phyloP scores from a whole-genome alignment of 2,888 invertebrate species.

The Pedicia rivosa region DNA sequence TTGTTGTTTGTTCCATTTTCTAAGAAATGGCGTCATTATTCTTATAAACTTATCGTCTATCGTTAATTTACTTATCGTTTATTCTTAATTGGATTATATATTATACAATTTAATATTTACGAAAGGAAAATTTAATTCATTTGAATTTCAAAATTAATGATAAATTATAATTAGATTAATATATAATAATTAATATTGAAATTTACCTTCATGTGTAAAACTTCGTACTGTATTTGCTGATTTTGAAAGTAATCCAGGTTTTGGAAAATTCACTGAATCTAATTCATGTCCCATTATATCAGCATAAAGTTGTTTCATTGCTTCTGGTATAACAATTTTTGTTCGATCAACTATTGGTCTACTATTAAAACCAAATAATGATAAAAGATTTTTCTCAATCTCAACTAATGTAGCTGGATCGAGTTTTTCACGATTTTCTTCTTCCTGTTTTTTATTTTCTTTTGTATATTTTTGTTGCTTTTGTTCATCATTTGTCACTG shows the following conservation, averaged over 20 bases:
- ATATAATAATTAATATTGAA: neutral
- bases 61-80: too few species aligned
- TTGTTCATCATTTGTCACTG: slow-evolving; percentile 11
- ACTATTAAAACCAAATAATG: slow-evolving; percentile 30
- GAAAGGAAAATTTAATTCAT: neutral
- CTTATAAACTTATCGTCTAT: too few species aligned
- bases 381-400: slow-evolving; percentile 30
- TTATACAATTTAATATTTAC: too few species aligned
- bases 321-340: slow-evolving; percentile 48
- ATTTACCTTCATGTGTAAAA: slow-evolving; percentile 62
- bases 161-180: neutral
- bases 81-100: too few species aligned
- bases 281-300: slow-evolving; percentile 45
- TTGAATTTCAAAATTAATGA: neutral
- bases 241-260: slow-evolving; percentile 49
- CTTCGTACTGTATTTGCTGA: slow-evolving; percentile 75
- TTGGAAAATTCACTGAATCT: slow-evolving; percentile 47
- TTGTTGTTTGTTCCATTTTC: too few species aligned
- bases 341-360: slow-evolving; percentile 31
- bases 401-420: slow-evolving; percentile 32
- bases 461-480: slow-evolving; percentile 12
- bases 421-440: slow-evolving; percentile 17
- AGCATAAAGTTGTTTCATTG: slow-evolving; percentile 64
- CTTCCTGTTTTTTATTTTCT: slow-evolving; percentile 9
- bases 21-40: too few species aligned